Evolutionary conservation across 2,797 vertebrate genomes (phyloP).

Genomic region (Sarcophilus harrisii): DNA sequence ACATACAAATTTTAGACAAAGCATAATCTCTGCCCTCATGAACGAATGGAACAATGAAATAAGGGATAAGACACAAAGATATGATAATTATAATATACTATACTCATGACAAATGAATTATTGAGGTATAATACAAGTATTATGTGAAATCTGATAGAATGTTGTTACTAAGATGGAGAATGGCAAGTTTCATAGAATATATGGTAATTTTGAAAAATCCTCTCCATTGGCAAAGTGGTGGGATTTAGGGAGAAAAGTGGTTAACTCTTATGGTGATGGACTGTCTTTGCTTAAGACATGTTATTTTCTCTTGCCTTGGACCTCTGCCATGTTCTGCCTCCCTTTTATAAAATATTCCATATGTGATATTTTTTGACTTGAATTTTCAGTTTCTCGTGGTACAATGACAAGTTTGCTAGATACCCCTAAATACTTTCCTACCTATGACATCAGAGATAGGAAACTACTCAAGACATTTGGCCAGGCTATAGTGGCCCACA

Average conservation of each 20-base stretch:
- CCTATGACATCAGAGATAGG: not conserved
- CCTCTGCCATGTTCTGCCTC: no score
- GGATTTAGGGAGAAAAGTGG: not conserved
- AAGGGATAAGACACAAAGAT: not conserved
- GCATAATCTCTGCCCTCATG: slow-evolving; percentile 8
- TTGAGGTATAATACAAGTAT: not conserved
- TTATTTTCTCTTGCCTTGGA: not conserved
- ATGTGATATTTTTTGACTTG: not conserved
- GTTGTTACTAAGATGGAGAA: not conserved
- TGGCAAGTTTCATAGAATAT: not conserved
- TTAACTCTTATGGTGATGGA: not conserved
- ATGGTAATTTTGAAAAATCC: not conserved
- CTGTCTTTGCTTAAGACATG: not conserved
- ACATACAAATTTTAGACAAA: slow-evolving; percentile 7
- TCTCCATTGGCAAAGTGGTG: not conserved
- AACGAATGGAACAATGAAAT: not conserved
- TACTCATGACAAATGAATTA: not conserved
- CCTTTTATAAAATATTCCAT: not conserved
- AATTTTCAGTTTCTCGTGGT: not conserved
- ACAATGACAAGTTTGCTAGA: not conserved
- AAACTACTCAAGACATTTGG: not conserved
- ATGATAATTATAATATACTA: not conserved
- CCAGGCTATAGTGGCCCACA: not conserved
- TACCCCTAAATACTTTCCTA: not conserved
- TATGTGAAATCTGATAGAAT: not conserved